These are phyloP conservation scores for Ardeotis arabs DNA, from an alignment of 2,113 vertebrate species.

Conservation along the genomic window DNA sequence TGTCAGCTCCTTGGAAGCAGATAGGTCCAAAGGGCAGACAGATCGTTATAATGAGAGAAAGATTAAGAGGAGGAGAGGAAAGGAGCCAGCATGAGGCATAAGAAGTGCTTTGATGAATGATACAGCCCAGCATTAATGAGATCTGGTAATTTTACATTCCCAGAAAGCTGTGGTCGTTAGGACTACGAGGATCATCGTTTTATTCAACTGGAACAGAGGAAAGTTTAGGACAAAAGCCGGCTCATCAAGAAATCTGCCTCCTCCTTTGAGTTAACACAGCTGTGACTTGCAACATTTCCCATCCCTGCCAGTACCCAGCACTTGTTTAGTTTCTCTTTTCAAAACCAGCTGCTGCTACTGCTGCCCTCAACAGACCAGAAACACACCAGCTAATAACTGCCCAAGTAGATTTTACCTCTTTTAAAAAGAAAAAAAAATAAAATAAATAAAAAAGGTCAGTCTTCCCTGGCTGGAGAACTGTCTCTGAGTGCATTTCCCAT, in stretches of 20 bases:
- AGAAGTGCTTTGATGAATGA: slow-evolving; percentile 64
- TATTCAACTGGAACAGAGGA: not conserved
- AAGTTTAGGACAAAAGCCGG: slow-evolving; percentile 8
- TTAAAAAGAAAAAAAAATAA: not conserved
- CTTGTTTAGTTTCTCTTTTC: slow-evolving; percentile 5
- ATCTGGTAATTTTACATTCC: slow-evolving; percentile 67
- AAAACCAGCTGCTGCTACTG: not conserved
- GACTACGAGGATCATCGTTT: not conserved
- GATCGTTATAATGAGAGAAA: slow-evolving; percentile 55
- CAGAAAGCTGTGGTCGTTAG: not conserved
- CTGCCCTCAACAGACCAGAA: not conserved
- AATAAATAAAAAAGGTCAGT: too few relatives aligned
- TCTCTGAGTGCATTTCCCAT: not conserved
- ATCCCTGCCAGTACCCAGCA: not conserved
- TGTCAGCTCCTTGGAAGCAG: slow-evolving; percentile 43
- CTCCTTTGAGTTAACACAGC: slow-evolving; percentile 19
- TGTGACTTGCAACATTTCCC: not conserved
- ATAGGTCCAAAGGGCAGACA: slow-evolving; percentile 48
- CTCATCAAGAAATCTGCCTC: not conserved
- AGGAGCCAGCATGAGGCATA: slow-evolving; percentile 39
- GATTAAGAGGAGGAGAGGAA: slow-evolving; percentile 33
- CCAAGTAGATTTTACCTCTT: not conserved
- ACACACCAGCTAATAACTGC: not conserved
- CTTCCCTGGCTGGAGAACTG: not conserved
- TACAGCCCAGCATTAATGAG: slow-evolving; percentile 74